Conservation (phyloP, 2,113 vertebrate genomes). For the Eretmochelys imbricata region DNA sequence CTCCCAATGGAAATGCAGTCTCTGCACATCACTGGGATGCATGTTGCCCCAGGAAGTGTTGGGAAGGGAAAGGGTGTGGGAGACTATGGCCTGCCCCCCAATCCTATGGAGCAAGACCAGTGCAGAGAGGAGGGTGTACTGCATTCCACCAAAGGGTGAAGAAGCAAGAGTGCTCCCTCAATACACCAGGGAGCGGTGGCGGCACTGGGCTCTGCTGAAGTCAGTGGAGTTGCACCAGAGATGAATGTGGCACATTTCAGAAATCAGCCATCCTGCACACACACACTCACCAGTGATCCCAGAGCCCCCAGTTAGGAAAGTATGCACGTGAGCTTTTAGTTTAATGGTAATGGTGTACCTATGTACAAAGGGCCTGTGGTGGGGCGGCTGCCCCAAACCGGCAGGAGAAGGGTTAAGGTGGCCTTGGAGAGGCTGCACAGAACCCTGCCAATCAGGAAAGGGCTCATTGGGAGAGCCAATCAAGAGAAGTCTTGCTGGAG, state of each 20-base stretch:
- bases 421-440: too few species aligned
- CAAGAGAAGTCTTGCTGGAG: too few species aligned
- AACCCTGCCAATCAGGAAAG: too few species aligned
- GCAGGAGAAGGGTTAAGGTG: too few species aligned
- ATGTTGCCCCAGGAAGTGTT: too few species aligned
- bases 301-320: fast-evolving
- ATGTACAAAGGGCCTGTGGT: neutral
- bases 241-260: neutral
- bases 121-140: neutral
- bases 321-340: neutral
- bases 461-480: too few species aligned
- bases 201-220: neutral
- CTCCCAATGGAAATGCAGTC: too few species aligned
- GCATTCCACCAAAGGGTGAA: neutral
- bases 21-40: too few species aligned
- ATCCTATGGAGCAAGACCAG: neutral
- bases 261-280: neutral
- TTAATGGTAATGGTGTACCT: neutral
- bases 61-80: too few species aligned
- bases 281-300: neutral
- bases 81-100: neutral
- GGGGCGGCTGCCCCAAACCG: too few species aligned
- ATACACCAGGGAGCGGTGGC: fast-evolving
- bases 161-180: neutral
- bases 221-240: neutral